Conservation (phyloP, 2,797 vertebrate genomes). For the Thunnus albacares region DNA sequence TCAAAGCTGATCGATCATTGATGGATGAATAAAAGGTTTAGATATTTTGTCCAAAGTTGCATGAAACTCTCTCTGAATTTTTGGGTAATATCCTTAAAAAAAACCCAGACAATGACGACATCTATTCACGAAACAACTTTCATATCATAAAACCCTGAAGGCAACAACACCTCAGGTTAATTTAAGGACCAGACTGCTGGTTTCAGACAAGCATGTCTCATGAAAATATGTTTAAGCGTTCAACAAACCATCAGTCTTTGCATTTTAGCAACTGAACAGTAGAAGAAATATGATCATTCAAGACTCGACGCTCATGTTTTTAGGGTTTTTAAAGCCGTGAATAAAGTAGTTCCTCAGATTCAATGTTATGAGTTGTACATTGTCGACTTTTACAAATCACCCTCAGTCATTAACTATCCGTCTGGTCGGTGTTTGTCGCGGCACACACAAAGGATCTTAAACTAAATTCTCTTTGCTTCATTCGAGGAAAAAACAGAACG, state of each 20-base stretch:
- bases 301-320: background rate
- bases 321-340: background rate
- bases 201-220: background rate
- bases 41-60: background rate
- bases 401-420: slow-evolving; percentile 7
- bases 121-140: background rate
- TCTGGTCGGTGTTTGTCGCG: slow-evolving; percentile 20
- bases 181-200: background rate
- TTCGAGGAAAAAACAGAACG: background rate
- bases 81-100: background rate
- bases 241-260: slow-evolving; percentile 8
- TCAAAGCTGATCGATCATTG: background rate
- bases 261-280: slow-evolving; percentile 5
- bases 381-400: slow-evolving; percentile 44
- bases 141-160: slow-evolving; percentile 13
- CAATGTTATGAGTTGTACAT: background rate
- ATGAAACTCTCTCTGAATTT: background rate
- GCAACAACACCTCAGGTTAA: background rate
- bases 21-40: background rate
- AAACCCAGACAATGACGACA: too few species aligned
- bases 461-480: background rate
- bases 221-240: slow-evolving; percentile 4
- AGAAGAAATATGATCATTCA: background rate
- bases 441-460: background rate
- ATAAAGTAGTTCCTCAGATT: background rate